Evolutionary conservation across 2,797 vertebrate species (phyloP), one percentile per base, ranked within the genome.

Genomic region (Phaenicophaeus curvirostris): DNA sequence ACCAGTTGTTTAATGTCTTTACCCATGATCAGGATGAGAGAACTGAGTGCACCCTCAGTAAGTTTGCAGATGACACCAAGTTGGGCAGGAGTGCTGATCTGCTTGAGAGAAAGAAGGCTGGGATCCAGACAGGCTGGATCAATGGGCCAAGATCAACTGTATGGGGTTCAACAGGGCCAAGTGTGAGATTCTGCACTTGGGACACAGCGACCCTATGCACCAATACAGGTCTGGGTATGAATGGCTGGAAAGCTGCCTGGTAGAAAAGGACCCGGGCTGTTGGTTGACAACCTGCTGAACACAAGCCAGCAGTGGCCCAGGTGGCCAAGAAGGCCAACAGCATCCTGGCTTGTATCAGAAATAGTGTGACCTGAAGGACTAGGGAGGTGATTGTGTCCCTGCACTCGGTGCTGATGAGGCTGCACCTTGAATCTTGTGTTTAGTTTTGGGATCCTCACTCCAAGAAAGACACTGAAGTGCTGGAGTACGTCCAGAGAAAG

Each of bases 121-220:
- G 24, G 25, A 54, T 7, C 31, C 44, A 24, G 61, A 35, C 50
- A 54, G 48, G 50, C 19, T 65, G 25, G 31, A 44, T 14, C 3
- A 1, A 44, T 44, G 39, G 20, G 59, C 15, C 0, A 0, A 65
- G 61, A 37, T 4, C 31, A 44, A 15, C 11, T n/a, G 30, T 55
- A 11, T 55, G 23, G 55, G 39, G 5, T 55, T n/a, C 13, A 33
- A 27, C 6, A 76, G 37, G 39, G 28, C 50, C 4, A 25, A 73
- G 41, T 23, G 28, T 9, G 1, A 0, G 9, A 11, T 53, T 68
- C 21, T 83, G 41, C 8, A 6, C 27, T 23, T 48, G 15, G 58
- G 18, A 12, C 33, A 61, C 57, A 71, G 10, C 33, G 73, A 39
- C 5, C 33, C 50, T 27, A 15, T 13, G 41, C 48, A 33, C 7